Percentiles rank a stretch among this genome's conserved stretches.
These are phyloP conservation scores for Eurystomus glaucurus DNA, from an alignment of 2,797 vertebrate species.

Conservation along the genomic window DNA sequence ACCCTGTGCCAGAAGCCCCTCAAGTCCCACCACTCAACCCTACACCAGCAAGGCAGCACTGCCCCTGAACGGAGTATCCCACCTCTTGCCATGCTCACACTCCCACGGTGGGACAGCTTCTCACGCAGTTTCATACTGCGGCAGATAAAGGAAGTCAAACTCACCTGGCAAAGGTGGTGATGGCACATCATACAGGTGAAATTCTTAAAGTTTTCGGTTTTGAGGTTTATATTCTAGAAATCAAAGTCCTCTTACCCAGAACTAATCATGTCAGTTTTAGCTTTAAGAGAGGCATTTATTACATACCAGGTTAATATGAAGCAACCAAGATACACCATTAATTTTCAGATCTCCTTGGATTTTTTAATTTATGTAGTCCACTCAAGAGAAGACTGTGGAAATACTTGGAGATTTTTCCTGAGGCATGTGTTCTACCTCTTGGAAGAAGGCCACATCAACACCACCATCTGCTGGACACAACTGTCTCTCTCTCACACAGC, in stretches of 20 bases:
- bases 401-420: not conserved
- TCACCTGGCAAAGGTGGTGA: not conserved
- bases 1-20: not conserved
- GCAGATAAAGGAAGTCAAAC: not conserved
- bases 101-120: not conserved
- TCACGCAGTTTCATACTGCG: not conserved
- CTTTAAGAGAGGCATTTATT: not conserved
- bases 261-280: not conserved
- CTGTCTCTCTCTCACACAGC: not conserved
- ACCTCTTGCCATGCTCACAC: not conserved
- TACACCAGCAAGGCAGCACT: not conserved
- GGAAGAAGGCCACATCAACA: not conserved
- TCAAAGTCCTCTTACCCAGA: not conserved
- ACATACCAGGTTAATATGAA: not conserved
- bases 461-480: not conserved
- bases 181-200: not conserved
- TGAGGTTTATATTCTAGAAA: not conserved
- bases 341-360: not conserved
- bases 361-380: not conserved
- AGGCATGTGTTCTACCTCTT: not conserved
- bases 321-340: not conserved
- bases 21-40: not conserved
- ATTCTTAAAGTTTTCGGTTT: rapidly evolving
- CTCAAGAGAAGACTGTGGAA: not conserved
- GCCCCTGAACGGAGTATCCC: not conserved